Evolutionary conservation across 2,888 invertebrate genomes (phyloP).

Genomic region (Clusia tigrina): DNA sequence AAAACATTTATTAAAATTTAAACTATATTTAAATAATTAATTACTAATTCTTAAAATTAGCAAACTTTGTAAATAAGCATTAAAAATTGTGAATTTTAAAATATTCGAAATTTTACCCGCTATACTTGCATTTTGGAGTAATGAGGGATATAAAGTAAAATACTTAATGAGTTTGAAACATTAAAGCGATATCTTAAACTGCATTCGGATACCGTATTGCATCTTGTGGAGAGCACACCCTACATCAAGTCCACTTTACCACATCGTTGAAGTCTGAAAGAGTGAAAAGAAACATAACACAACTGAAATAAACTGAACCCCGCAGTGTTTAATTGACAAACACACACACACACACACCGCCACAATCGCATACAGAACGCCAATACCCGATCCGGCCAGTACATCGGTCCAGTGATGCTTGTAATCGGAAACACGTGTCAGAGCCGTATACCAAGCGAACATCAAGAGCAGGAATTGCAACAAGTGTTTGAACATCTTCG

Average conservation of each 20-base stretch:
- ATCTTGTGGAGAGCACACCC: neutral
- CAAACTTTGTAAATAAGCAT: too few species aligned
- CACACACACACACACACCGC: slow-evolving; percentile 78
- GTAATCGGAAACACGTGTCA: slow-evolving; percentile 92
- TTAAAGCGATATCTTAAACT: slow-evolving; percentile 3
- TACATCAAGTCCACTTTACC: slow-evolving; percentile 32
- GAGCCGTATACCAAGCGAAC: slow-evolving; percentile 83
- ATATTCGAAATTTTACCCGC: too few species aligned
- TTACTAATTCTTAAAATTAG: too few species aligned
- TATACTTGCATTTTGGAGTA: neutral
- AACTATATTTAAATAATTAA: too few species aligned
- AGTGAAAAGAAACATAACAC: neutral
- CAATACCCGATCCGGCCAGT: slow-evolving; percentile 79
- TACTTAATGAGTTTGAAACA: too few species aligned
- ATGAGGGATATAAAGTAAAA: too few species aligned
- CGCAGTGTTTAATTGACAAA: neutral
- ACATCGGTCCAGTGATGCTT: slow-evolving; percentile 99
- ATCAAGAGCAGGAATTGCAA: slow-evolving; percentile 82
- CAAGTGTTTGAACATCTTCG: slow-evolving; percentile 81
- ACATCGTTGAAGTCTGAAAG: slow-evolving; percentile 46
- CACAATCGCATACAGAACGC: slow-evolving; percentile 72
- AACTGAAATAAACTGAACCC: neutral
- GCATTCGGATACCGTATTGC: neutral
- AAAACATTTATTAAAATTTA: too few species aligned
- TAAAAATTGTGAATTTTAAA: too few species aligned